phyloP scores from a whole-genome alignment of 1,140 invertebrate genomes.

The Drosophila nannoptera region DNA sequence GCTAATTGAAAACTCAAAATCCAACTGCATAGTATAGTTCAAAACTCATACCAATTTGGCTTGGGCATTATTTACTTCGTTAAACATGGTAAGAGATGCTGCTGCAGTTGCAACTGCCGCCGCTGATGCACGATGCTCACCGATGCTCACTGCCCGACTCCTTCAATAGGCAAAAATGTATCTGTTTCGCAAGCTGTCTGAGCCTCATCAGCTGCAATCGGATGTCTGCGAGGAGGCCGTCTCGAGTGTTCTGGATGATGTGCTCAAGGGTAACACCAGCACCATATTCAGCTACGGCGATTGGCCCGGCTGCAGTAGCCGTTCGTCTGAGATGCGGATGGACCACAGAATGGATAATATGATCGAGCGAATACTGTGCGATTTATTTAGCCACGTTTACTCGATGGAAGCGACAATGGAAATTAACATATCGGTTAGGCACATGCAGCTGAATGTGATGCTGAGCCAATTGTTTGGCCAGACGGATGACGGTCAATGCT shows the following conservation, averaged over 20 bases:
- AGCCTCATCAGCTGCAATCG: constrained; percentile 23
- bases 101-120: not conserved
- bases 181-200: constrained; percentile 51
- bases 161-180: constrained; percentile 47
- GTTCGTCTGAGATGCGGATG: not conserved
- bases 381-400: constrained; percentile 38
- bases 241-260: constrained; percentile 34
- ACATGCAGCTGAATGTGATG: constrained; percentile 7
- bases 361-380: constrained; percentile 25
- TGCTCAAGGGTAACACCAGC: constrained; percentile 38
- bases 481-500: not conserved
- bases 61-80: constrained; percentile 12
- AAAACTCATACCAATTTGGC: constrained; percentile 23
- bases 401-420: constrained; percentile 29
- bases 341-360: constrained; percentile 16
- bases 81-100: constrained; percentile 35
- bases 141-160: constrained; percentile 14
- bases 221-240: constrained; percentile 40
- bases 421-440: constrained; percentile 37
- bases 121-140: not conserved
- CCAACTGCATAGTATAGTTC: constrained; percentile 21
- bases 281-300: constrained; percentile 42
- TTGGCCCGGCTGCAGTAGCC: not conserved
- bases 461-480: not conserved
- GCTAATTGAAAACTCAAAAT: constrained; percentile 54